phyloP scores from a whole-genome alignment of 2,113 vertebrate genomes.

The Australoheros scitulus region DNA sequence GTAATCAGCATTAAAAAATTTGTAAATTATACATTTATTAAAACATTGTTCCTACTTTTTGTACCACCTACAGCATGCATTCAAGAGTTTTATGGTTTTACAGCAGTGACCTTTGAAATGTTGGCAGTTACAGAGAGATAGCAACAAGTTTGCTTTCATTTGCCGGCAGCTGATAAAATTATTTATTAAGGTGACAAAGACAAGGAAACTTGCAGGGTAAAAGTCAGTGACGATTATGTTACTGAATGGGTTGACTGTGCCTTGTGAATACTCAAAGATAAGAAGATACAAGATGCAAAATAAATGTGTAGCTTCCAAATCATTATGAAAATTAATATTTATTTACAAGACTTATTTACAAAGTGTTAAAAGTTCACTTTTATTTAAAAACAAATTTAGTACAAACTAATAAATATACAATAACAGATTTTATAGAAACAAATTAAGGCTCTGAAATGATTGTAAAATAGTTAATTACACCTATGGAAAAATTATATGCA shows the following conservation, averaged over 20 bases:
- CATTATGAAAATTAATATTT: conserved; percentile 62
- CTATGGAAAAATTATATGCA: not conserved
- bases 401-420: conserved; percentile 64
- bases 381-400: conserved; percentile 18
- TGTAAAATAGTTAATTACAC: conserved; percentile 21
- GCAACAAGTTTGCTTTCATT: not conserved
- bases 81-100: not conserved
- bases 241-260: not conserved
- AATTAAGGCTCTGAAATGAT: conserved; percentile 22
- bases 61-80: not conserved
- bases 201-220: not conserved
- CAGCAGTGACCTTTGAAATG: conserved; percentile 35
- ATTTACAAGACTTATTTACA: conserved; percentile 71
- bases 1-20: not conserved
- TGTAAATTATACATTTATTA: not conserved
- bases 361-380: conserved; percentile 29
- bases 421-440: conserved; percentile 15
- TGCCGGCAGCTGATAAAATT: not conserved
- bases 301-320: not conserved
- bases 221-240: not conserved
- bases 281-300: not conserved
- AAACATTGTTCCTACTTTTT: not conserved
- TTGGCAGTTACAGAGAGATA: not conserved
- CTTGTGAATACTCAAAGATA: not conserved
- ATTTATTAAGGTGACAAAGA: not conserved